A percentile compares a stretch with the other conserved stretches of the same genome.
Conservation (phyloP, 2,113 vertebrate genomes). For the Oncorhynchus masou region DNA sequence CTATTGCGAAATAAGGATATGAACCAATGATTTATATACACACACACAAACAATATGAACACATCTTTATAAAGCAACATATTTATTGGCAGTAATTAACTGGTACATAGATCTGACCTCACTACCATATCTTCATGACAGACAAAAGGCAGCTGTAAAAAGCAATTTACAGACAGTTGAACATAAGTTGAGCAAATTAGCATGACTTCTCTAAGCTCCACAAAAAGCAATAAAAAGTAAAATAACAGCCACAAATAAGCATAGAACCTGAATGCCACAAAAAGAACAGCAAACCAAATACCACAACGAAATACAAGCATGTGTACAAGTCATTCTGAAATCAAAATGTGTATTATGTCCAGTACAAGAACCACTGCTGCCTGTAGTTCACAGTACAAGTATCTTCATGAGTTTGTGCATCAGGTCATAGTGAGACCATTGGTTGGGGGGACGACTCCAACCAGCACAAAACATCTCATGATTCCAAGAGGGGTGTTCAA, state of each 20-base stretch:
- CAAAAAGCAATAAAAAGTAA: constrained; percentile 32
- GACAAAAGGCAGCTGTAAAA: constrained; percentile 41
- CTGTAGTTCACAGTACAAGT: not conserved
- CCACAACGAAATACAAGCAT: constrained; percentile 4
- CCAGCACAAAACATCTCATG: constrained; percentile 6
- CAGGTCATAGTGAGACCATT: not conserved
- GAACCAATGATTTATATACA: not conserved
- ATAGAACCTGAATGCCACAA: constrained; percentile 18
- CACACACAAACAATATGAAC: constrained; percentile 29
- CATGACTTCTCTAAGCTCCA: constrained; percentile 21
- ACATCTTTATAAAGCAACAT: constrained; percentile 64
- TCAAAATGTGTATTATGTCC: not conserved
- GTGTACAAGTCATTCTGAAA: constrained; percentile 10
- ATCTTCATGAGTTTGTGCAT: not conserved
- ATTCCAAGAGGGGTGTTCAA: constrained; percentile 13
- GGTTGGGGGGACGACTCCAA: not conserved
- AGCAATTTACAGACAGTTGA: constrained; percentile 53
- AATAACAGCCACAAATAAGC: constrained; percentile 29
- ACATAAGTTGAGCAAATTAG: constrained; percentile 33
- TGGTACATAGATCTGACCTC: constrained; percentile 32
- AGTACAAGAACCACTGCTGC: constrained; percentile 1
- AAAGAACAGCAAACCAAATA: constrained; percentile 7
- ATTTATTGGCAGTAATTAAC: constrained; percentile 70
- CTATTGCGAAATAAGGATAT: not conserved
- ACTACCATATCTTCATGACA: constrained; percentile 24